A percentile compares a stretch with the other conserved stretches of the same genome.
Evolutionary conservation across 2,113 vertebrate genomes (phyloP).

Genomic region (Colinus virginianus): DNA sequence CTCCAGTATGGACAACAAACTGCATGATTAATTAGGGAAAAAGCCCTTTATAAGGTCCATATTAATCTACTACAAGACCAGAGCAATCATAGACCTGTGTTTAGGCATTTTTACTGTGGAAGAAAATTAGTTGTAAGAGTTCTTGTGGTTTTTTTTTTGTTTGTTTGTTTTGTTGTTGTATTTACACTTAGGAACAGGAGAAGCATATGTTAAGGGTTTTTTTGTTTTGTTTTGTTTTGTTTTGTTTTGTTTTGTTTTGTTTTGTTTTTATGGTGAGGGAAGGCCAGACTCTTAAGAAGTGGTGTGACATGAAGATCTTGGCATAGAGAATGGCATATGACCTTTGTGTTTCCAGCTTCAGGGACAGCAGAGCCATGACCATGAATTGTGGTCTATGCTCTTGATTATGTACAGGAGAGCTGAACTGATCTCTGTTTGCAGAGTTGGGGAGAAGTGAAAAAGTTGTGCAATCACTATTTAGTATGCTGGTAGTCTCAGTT

Average conservation of each 20-base stretch:
- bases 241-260: too few relatives aligned
- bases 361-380: background rate
- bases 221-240: background rate
- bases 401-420: background rate
- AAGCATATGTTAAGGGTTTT: background rate
- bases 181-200: background rate
- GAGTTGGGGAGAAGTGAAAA: background rate
- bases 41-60: background rate
- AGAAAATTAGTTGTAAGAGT: slow-evolving; percentile 15
- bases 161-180: too few relatives aligned
- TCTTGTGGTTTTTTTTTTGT: background rate
- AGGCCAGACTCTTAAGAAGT: background rate
- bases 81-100: background rate
- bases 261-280: background rate
- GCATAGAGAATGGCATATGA: background rate
- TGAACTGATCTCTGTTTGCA: background rate
- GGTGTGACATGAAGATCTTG: background rate
- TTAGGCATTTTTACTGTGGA: background rate
- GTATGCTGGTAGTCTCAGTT: background rate
- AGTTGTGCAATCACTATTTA: background rate
- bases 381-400: background rate
- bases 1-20: background rate
- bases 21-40: background rate
- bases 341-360: background rate
- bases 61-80: slow-evolving; percentile 24